Conservation (phyloP, 2,797 vertebrate species). For the Petrocephalus sullivani region DNA sequence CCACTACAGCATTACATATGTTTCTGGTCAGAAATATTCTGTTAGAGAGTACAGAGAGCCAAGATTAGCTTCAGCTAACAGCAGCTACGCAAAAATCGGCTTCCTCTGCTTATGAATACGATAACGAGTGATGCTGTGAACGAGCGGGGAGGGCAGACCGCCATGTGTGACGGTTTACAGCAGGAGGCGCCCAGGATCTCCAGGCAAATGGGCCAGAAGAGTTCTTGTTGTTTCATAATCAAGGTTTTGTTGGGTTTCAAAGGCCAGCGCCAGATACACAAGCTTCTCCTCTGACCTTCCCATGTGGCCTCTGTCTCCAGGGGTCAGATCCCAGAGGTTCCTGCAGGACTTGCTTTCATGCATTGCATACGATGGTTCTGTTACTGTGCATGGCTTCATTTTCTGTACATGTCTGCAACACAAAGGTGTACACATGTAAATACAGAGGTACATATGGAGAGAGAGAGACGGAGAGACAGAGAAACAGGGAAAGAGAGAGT, state of each 20-base stretch:
- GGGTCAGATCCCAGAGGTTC: not conserved
- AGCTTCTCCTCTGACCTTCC: not conserved
- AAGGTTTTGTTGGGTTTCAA: not conserved
- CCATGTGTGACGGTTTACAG: not conserved
- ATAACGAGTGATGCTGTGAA: not conserved
- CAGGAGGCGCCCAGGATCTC: not conserved
- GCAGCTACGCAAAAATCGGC: not conserved
- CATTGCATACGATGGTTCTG: not conserved
- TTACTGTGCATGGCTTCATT: not conserved
- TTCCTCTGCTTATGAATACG: not conserved
- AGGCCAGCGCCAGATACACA: not conserved
- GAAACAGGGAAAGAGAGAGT: not conserved
- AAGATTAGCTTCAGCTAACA: not conserved
- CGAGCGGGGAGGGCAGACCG: not conserved
- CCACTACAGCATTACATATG: not conserved
- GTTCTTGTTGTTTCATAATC: not conserved
- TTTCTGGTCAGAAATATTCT: not conserved
- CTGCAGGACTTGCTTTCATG: not conserved
- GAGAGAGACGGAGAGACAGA: not conserved
- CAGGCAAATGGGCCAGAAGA: not conserved
- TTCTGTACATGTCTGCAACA: not conserved
- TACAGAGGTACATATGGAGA: not conserved
- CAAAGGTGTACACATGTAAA: slow-evolving; percentile 5
- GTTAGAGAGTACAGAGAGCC: not conserved
- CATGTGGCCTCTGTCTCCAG: not conserved